Percentiles rank a stretch among this genome's conserved stretches.
Conservation (phyloP, 2,797 vertebrate species). For the Galagoides demidoff region DNA sequence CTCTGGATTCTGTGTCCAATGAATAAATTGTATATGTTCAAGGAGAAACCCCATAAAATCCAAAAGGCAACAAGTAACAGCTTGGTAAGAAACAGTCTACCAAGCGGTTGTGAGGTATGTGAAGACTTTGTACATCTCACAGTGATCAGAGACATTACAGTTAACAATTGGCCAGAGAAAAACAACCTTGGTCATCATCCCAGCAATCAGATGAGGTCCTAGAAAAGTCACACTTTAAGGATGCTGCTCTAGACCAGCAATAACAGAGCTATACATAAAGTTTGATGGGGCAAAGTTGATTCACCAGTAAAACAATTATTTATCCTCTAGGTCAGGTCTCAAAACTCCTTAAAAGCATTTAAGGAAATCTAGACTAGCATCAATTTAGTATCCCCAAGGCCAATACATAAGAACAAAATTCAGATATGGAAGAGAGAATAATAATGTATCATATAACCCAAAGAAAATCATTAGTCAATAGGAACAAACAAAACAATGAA, state of each 20-base stretch:
- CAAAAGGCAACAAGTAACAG: neutral
- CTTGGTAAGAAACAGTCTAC: neutral
- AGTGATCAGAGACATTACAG: neutral
- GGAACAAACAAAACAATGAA: neutral
- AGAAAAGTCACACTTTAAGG: neutral
- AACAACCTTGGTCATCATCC: neutral
- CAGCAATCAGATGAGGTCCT: neutral
- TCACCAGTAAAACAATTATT: neutral
- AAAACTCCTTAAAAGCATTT: neutral
- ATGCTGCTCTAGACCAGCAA: neutral
- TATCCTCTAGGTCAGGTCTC: neutral
- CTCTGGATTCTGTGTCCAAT: neutral
- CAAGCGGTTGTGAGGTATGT: neutral
- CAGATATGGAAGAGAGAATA: neutral
- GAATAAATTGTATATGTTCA: neutral
- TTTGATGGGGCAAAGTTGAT: neutral
- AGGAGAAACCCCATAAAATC: neutral
- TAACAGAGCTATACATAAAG: neutral
- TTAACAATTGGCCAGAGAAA: neutral
- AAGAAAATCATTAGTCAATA: neutral
- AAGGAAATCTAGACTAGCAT: neutral
- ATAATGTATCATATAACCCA: neutral
- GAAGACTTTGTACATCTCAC: neutral
- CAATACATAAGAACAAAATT: neutral
- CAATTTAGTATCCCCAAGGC: neutral